These are phyloP conservation scores for Heteropelma amictum DNA, from an alignment of 2,888 invertebrate species.

Conservation along the genomic window DNA sequence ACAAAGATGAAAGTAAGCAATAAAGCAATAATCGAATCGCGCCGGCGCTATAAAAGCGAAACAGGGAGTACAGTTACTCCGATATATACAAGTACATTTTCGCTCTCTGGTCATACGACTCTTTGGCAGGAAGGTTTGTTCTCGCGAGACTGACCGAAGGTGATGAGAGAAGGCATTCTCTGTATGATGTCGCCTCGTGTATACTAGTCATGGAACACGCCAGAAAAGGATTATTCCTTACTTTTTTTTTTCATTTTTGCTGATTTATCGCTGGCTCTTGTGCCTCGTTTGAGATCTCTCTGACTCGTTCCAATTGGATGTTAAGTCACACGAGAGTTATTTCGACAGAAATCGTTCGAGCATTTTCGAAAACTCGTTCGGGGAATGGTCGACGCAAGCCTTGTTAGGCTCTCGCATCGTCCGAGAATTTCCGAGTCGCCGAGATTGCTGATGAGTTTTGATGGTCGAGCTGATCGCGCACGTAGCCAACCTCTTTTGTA, in stretches of 20 bases:
- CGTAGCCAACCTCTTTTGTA: neutral
- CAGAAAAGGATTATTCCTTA: constrained; percentile 4
- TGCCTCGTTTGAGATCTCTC: neutral
- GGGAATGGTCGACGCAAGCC: constrained; percentile 20
- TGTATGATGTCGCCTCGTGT: too few relatives aligned
- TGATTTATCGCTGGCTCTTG: neutral
- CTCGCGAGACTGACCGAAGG: neutral
- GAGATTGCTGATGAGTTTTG: constrained; percentile 35
- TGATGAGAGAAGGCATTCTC: too few relatives aligned
- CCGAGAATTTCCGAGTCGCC: neutral
- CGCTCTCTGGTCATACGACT: constrained; percentile 10
- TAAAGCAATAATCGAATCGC: constrained; percentile 41
- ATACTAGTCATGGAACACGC: too few relatives aligned
- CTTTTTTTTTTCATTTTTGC: constrained; percentile 4
- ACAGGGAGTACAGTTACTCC: constrained; percentile 29
- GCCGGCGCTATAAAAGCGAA: constrained; percentile 23
- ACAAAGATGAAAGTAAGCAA: constrained; percentile 7
- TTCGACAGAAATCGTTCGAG: constrained; percentile 30
- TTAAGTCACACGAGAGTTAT: constrained; percentile 18
- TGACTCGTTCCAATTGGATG: constrained; percentile 33
- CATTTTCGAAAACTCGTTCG: constrained; percentile 41
- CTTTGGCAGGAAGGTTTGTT: constrained; percentile 2
- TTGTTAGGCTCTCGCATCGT: constrained; percentile 44
- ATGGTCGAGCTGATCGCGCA: neutral
- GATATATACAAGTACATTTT: constrained; percentile 26